Conservation (phyloP, 2,888 invertebrate genomes). For the Scrobipalpa atriplicella region DNA sequence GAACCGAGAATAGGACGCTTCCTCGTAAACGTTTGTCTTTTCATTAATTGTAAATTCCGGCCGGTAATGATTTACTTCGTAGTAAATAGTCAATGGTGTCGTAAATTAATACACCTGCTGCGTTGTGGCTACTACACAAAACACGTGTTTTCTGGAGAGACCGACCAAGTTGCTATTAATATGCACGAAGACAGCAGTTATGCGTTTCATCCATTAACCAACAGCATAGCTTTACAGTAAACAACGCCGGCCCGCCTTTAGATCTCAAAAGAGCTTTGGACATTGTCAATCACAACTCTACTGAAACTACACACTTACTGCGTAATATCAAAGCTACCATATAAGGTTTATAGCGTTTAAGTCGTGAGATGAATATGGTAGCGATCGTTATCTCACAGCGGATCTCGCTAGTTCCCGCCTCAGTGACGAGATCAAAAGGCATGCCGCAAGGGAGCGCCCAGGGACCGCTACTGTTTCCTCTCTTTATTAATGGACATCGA, state of each 20-base stretch:
- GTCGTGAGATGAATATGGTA: slow-evolving; percentile 43
- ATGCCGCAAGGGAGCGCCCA: slow-evolving; percentile 54
- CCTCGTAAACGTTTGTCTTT: slow-evolving; percentile 42
- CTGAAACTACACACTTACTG: slow-evolving; percentile 37
- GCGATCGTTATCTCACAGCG: slow-evolving; percentile 55
- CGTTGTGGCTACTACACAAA: slow-evolving; percentile 37
- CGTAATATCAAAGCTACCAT: slow-evolving; percentile 41
- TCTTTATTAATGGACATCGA: slow-evolving; percentile 42
- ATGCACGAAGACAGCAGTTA: slow-evolving; percentile 55
- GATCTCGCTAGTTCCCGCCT: slow-evolving; percentile 45
- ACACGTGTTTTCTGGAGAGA: slow-evolving; percentile 60
- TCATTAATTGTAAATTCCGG: slow-evolving; percentile 45
- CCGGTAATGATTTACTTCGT: slow-evolving; percentile 48
- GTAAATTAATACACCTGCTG: slow-evolving; percentile 55
- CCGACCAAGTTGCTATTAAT: slow-evolving; percentile 55
- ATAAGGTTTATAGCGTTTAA: slow-evolving; percentile 40
- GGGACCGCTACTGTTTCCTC: slow-evolving; percentile 44
- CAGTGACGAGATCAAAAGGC: slow-evolving; percentile 52
- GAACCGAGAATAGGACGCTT: slow-evolving; percentile 36
- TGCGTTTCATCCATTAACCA: slow-evolving; percentile 65
- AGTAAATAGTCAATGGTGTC: slow-evolving; percentile 50
- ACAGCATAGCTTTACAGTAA: slow-evolving; percentile 57
- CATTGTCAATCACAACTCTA: slow-evolving; percentile 36
- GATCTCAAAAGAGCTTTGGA: slow-evolving; percentile 44
- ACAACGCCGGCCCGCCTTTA: slow-evolving; percentile 50